Percentiles rank a stretch among this genome's conserved stretches.
These are phyloP conservation scores for Anthopleura xanthogrammica DNA, from an alignment of 92 coral and sea anemone genomes.

Conservation along the genomic window DNA sequence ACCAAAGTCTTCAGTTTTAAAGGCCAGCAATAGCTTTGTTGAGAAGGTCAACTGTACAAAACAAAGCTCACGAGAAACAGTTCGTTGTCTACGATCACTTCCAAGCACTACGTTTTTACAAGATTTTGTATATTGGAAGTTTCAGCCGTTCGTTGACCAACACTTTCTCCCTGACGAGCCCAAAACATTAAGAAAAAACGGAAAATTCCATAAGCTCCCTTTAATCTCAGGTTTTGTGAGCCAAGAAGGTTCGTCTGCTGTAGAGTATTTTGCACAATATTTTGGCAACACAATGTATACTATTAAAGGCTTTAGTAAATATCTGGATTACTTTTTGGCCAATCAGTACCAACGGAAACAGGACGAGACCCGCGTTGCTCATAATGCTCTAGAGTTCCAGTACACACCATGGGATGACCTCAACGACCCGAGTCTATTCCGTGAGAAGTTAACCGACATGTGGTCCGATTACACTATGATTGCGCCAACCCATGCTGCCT, in stretches of 20 bases:
- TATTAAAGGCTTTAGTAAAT: conserved; percentile 3
- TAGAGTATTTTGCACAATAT: neutral
- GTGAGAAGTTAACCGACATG: conserved; percentile 36
- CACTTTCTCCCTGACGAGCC: conserved; percentile 62
- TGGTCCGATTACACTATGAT: conserved; percentile 36
- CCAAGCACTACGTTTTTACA: neutral
- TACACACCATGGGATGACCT: conserved; percentile 58
- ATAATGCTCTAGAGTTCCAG: conserved; percentile 59
- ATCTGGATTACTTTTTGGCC: neutral
- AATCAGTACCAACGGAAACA: neutral
- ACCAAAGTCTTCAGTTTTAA: conserved; percentile 28
- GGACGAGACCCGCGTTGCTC: neutral
- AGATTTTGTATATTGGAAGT: neutral
- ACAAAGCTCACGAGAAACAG: neutral
- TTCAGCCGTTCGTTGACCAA: conserved; percentile 47
- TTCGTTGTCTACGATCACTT: conserved; percentile 37
- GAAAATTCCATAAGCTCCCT: conserved; percentile 61
- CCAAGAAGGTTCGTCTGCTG: conserved; percentile 58
- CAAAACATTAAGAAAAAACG: conserved; percentile 48
- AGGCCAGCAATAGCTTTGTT: conserved; percentile 28
- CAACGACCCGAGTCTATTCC: neutral
- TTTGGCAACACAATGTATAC: neutral
- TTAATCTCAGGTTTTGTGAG: conserved; percentile 67
- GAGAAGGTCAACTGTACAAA: conserved; percentile 29
- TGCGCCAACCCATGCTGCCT: conserved; percentile 61